These are phyloP conservation scores for Sycophaga agraensis DNA, from an alignment of 1,140 invertebrate genomes.

Conservation along the genomic window DNA sequence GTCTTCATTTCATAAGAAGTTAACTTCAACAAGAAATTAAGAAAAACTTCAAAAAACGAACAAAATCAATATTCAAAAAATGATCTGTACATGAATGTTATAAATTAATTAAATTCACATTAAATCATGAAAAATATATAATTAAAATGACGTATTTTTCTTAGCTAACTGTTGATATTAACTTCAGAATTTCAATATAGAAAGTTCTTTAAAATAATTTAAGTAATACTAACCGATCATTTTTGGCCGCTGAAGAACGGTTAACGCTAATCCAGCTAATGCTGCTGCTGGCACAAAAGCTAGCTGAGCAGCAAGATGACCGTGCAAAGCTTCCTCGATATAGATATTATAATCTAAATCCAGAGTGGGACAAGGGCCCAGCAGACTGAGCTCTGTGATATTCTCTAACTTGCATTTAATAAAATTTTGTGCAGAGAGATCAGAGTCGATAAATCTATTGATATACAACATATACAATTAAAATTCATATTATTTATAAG, in stretches of 20 bases:
- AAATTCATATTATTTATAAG: not conserved
- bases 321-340: slow-evolving; percentile 49
- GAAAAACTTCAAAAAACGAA: not conserved
- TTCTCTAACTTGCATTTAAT: slow-evolving; percentile 55
- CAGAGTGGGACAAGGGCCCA: slow-evolving; percentile 46
- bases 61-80: no score
- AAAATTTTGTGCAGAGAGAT: slow-evolving; percentile 56
- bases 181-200: no score
- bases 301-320: slow-evolving; percentile 48
- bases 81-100: no score
- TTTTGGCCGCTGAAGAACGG: slow-evolving; percentile 46
- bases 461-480: slow-evolving; percentile 20
- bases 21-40: not conserved
- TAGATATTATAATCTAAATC: slow-evolving; percentile 54
- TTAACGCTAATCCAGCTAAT: slow-evolving; percentile 43
- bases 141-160: no score
- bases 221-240: slow-evolving; percentile 41
- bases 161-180: no score
- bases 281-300: slow-evolving; percentile 46
- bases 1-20: not conserved
- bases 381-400: slow-evolving; percentile 53
- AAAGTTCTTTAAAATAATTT: not conserved
- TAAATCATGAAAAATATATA: no score
- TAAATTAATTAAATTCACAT: not conserved
- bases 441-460: slow-evolving; percentile 58